Conservation (phyloP, 2,888 invertebrate species). For the Megaustenia siamemsis region DNA sequence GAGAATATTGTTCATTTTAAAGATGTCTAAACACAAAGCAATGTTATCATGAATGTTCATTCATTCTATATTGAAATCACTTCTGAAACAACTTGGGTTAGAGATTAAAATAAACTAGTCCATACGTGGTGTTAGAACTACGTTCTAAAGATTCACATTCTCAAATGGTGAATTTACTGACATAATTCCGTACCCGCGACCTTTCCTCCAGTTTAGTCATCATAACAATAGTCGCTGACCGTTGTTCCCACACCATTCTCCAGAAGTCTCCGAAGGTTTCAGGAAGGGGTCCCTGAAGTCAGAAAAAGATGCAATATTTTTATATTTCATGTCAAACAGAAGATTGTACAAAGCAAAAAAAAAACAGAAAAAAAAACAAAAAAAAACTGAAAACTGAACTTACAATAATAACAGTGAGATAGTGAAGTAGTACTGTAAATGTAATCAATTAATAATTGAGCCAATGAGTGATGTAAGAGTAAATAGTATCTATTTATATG, state of each 20-base stretch:
- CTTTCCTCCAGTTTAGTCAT: constrained; percentile 99
- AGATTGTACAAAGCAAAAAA: too few relatives aligned
- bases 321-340: too few relatives aligned
- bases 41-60: too few relatives aligned
- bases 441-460: too few relatives aligned
- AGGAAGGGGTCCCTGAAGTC: constrained; percentile 92
- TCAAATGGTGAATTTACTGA: constrained; percentile 8
- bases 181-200: constrained; percentile 84
- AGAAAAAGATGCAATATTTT: neutral
- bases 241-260: constrained; percentile 99
- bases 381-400: too few relatives aligned
- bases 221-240: constrained; percentile 97
- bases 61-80: too few relatives aligned
- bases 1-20: too few relatives aligned
- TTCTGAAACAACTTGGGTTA: too few relatives aligned
- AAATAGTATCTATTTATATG: neutral
- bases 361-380: too few relatives aligned
- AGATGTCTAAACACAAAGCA: too few relatives aligned
- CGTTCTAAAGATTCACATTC: neutral
- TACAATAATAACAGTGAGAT: too few relatives aligned
- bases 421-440: too few relatives aligned
- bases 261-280: constrained; percentile 99
- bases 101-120: neutral
- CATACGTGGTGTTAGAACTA: neutral
- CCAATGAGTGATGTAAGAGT: neutral